These are phyloP conservation scores for Nemotelus nigrinus DNA, from an alignment of 2,888 invertebrate genomes.

Conservation along the genomic window DNA sequence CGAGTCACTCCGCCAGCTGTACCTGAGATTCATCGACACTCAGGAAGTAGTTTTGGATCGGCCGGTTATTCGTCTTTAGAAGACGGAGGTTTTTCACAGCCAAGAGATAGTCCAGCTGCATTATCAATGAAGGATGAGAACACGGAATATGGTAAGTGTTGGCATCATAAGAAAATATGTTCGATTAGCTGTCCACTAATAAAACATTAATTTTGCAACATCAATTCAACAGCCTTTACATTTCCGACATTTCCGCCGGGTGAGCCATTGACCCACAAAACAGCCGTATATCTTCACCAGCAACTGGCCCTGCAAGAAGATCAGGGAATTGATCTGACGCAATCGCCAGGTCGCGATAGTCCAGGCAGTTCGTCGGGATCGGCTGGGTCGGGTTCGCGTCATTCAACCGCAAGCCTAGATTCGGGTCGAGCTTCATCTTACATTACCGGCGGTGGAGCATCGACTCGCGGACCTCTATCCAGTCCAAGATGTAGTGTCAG, in stretches of 20 bases:
- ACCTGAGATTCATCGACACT: constrained; percentile 80
- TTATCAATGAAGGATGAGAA: constrained; percentile 60
- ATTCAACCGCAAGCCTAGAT: constrained; percentile 87
- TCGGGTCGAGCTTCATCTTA: constrained; percentile 91
- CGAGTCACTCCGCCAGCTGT: constrained; percentile 91
- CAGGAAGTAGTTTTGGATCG: constrained; percentile 60
- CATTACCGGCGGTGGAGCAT: constrained; percentile 65
- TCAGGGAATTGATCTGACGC: constrained; percentile 88
- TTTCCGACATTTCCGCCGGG: constrained; percentile 74
- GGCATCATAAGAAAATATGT: not conserved
- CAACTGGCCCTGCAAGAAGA: constrained; percentile 86
- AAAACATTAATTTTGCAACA: no score
- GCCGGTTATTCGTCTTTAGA: constrained; percentile 56
- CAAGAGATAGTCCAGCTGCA: constrained; percentile 63
- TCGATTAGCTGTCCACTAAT: not conserved
- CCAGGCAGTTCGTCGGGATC: constrained; percentile 90
- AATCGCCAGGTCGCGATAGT: constrained; percentile 93
- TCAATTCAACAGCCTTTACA: constrained; percentile 68
- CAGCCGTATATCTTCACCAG: constrained; percentile 82
- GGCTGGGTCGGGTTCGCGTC: constrained; percentile 86
- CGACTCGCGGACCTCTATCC: constrained; percentile 68
- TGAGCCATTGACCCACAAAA: constrained; percentile 78
- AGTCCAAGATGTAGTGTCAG: constrained; percentile 79
- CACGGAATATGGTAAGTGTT: constrained; percentile 51
- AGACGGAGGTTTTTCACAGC: constrained; percentile 64